Base-by-base conservation (phyloP, 2,797 vertebrate species). In the Acomys russatus region DNA sequence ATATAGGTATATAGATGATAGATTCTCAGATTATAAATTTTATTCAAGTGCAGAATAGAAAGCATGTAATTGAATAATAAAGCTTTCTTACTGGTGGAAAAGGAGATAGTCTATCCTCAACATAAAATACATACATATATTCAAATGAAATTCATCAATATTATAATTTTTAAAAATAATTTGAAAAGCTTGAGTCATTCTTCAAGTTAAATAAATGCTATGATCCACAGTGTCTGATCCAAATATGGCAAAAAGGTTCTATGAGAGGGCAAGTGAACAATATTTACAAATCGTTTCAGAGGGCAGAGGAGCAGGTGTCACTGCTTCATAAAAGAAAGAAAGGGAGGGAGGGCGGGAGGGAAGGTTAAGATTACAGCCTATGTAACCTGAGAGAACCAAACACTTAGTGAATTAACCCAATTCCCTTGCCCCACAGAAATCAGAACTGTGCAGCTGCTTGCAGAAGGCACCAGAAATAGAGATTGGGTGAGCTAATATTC, bases 141-240 rank as follows among this genome's bases (percentile, higher is more conserved):
- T 95, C 77, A 93, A 90, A n/a, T 73, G 54, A 92, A 88, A 59
- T 94, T 86, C 61, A 90, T 54, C 88, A 77, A 73, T 70, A 20
- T 94, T 64, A 44, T 59, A 87, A 51, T 64, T 30, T 87, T 83
- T 49, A 20, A 51, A 64, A 74, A 79, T 6, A 93, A 79, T 15
- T 91, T 33, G 38, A 82, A 88, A 51, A 88, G 18, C 9, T 33
- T 68, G 22, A 14, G 28, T 83, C 20, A 8, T 1, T 4, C 3
- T 12, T 18, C 18, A 80, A 90, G 44, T 90, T 92, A 70, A 10
- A 87, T 74, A 94, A 70, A 83, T 63, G 66, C 15, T 54, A 38
- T 59, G 28, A 56, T 82, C 14, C 14, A 18, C 38, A 89, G 74
- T 51, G 91, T 74, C 3, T 20, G 61, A 84, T 61, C 59, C 79